phyloP scores from a whole-genome alignment of 2,113 vertebrate genomes.

The Indicator indicator region DNA sequence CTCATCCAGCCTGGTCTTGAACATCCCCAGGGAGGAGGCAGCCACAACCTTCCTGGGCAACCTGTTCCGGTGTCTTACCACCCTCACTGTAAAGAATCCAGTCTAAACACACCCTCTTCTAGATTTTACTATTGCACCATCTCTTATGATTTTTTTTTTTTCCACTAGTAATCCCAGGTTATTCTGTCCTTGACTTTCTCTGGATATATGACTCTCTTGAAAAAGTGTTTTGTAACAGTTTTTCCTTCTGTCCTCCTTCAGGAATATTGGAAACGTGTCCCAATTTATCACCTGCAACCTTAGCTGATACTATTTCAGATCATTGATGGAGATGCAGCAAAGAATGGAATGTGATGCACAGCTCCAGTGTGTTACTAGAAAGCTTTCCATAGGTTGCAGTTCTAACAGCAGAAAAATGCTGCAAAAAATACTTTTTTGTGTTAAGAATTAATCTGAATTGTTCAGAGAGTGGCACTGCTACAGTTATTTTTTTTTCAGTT shows the following conservation, averaged over 20 bases:
- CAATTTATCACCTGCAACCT: not conserved
- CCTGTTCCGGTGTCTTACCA: too few relatives aligned
- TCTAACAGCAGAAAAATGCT: not conserved
- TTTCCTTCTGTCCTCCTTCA: not conserved
- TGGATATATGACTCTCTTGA: not conserved
- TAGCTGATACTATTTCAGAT: not conserved
- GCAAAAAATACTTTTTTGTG: not conserved
- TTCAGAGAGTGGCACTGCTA: not conserved
- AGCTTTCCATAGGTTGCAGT: not conserved
- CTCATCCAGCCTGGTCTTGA: too few relatives aligned
- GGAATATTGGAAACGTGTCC: not conserved
- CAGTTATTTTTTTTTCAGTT: not conserved
- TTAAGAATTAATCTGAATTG: not conserved
- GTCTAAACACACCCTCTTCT: too few relatives aligned
- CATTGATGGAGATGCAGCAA: not conserved
- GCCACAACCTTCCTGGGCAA: too few relatives aligned
- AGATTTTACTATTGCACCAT: not conserved
- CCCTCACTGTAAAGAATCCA: too few relatives aligned
- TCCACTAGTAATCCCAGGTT: not conserved
- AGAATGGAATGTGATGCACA: not conserved
- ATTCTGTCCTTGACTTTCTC: not conserved
- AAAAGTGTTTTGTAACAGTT: not conserved
- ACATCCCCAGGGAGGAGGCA: too few relatives aligned
- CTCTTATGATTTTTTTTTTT: not conserved
- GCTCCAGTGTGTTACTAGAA: not conserved